Evolutionary conservation across 2,797 vertebrate species (phyloP).

Genomic region (Holocentrus rufus): DNA sequence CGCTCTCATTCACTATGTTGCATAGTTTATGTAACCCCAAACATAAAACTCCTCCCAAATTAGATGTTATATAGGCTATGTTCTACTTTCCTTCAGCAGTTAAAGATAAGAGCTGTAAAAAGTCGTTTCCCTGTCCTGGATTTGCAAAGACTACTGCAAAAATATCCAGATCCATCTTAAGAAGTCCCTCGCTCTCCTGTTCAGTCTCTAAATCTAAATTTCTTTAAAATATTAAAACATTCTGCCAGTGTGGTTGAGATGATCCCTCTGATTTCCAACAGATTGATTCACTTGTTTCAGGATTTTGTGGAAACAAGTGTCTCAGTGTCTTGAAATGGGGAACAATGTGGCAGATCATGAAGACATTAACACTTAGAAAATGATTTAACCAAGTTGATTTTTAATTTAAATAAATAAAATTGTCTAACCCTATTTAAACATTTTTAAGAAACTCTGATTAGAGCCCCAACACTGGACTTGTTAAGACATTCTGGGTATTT

Average conservation of each 20-base stretch:
- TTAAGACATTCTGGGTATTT: no score
- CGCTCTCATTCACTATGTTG: conserved; percentile 7
- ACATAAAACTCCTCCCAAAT: conserved; percentile 53
- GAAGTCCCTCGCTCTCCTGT: conserved; percentile 24
- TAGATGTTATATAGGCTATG: conserved; percentile 40
- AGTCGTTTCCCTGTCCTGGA: conserved; percentile 48
- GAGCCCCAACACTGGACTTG: no score
- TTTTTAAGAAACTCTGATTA: not conserved
- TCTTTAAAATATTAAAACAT: not conserved
- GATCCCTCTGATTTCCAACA: not conserved
- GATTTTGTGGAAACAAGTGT: not conserved
- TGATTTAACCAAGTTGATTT: no score
- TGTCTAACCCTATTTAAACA: not conserved
- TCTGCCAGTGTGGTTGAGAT: not conserved
- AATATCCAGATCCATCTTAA: conserved; percentile 18
- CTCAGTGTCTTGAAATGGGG: not conserved
- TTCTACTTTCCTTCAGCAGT: not conserved
- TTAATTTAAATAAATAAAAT: no score
- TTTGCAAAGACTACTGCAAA: conserved; percentile 20
- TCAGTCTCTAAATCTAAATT: conserved; percentile 19
- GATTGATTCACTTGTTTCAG: not conserved
- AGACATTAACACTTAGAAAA: not conserved
- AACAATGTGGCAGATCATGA: not conserved
- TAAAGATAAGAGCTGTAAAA: conserved; percentile 29
- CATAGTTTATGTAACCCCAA: conserved; percentile 55